Conservation (phyloP, 2,113 vertebrate species). For the Hyaena hyaena region DNA sequence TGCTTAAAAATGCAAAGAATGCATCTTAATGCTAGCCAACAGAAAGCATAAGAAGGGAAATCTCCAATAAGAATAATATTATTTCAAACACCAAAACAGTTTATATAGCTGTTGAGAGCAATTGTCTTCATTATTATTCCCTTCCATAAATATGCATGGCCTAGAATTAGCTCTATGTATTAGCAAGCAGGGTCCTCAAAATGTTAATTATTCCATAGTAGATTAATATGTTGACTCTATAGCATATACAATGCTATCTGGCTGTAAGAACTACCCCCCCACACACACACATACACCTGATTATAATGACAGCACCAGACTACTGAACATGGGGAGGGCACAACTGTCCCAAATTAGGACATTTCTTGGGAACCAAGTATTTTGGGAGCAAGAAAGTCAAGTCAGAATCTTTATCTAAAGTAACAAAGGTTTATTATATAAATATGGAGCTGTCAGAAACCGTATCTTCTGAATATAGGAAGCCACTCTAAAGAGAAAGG, state of each 20-base stretch:
- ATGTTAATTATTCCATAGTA: not conserved
- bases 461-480: not conserved
- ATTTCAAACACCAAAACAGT: conserved; percentile 31
- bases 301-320: not conserved
- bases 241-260: not conserved
- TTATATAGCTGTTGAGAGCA: not conserved
- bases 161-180: not conserved
- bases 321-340: not conserved
- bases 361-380: not conserved
- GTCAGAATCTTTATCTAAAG: not conserved
- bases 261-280: not conserved
- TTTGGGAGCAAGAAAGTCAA: not conserved
- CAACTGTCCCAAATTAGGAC: not conserved
- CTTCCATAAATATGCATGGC: not conserved
- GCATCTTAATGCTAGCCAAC: not conserved
- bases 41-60: conserved; percentile 54
- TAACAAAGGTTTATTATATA: not conserved
- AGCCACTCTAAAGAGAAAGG: conserved; percentile 1
- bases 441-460: not conserved
- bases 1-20: conserved; percentile 28
- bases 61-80: conserved; percentile 5
- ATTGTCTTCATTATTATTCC: conserved; percentile 21
- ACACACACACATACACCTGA: not conserved
- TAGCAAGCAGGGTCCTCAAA: not conserved
- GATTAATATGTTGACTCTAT: not conserved